These are phyloP conservation scores for Scaptomyza hsui DNA, from an alignment of 1,140 invertebrate species.

Conservation along the genomic window DNA sequence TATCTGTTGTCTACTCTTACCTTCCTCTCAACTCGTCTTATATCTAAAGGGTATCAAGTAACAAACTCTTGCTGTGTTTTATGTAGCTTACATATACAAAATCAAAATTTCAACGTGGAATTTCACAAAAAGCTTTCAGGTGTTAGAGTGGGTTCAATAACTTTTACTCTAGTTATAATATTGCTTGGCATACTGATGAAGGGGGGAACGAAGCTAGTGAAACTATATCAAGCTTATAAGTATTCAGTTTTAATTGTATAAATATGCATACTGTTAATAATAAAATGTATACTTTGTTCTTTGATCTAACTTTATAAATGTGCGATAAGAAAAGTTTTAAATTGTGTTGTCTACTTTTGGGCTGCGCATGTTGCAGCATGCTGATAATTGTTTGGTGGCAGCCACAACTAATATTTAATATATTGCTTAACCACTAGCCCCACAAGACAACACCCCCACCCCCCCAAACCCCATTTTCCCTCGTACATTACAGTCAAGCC, in stretches of 20 bases:
- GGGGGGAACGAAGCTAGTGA: no score
- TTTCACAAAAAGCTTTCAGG: no score
- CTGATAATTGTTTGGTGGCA: neutral
- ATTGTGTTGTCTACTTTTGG: constrained; percentile 11
- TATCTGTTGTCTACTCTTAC: no score
- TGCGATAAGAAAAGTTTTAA: neutral
- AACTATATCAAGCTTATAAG: no score
- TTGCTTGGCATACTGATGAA: no score
- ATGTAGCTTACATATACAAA: no score
- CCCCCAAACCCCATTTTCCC: neutral
- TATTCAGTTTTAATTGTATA: neutral
- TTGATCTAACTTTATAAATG: neutral
- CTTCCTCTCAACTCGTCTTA: no score
- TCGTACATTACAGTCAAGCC: neutral
- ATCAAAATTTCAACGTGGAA: no score
- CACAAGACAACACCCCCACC: neutral
- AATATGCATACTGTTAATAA: neutral
- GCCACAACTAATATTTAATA: neutral
- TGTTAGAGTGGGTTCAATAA: no score
- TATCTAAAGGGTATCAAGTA: no score
- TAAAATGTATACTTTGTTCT: neutral
- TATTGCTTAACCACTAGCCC: constrained; percentile 6
- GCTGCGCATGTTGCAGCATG: neutral
- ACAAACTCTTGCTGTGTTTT: no score
- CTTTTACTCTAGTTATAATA: no score